Evolutionary conservation across 2,888 invertebrate species (phyloP).

Genomic region (Platynereis dumerilii): DNA sequence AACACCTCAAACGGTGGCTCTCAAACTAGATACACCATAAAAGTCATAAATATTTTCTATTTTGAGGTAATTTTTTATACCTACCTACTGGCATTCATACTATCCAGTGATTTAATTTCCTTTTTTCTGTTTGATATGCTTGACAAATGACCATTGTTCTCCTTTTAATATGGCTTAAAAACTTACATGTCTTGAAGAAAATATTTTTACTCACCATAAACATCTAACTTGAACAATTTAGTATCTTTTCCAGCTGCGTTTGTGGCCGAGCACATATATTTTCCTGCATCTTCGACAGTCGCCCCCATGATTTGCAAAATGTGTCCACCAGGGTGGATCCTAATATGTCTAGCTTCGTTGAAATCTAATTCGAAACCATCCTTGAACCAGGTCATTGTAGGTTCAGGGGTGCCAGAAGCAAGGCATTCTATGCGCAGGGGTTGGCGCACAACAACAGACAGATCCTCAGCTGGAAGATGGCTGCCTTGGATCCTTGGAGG

Average conservation of each 20-base stretch:
- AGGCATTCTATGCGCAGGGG: constrained; percentile 58
- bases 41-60: no score
- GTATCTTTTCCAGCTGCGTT: constrained; percentile 65
- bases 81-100: no score
- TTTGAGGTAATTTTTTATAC: no score
- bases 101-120: no score
- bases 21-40: no score
- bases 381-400: constrained; percentile 64
- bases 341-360: constrained; percentile 18
- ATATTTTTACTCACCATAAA: constrained; percentile 48
- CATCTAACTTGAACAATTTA: constrained; percentile 44
- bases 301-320: constrained; percentile 41
- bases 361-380: constrained; percentile 43
- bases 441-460: constrained; percentile 34
- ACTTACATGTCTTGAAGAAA: no score
- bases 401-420: constrained; percentile 61
- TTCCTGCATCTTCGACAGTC: constrained; percentile 60
- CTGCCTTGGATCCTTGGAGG: constrained; percentile 55
- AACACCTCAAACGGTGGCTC: no score
- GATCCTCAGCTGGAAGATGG: constrained; percentile 27
- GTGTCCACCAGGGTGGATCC: constrained; percentile 24
- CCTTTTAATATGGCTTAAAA: no score
- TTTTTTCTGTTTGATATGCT: no score
- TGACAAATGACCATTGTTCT: no score
- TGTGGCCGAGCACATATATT: constrained; percentile 63